These are phyloP conservation scores for Lamprologus speciosus DNA, from an alignment of 2,113 vertebrate species.

Conservation along the genomic window DNA sequence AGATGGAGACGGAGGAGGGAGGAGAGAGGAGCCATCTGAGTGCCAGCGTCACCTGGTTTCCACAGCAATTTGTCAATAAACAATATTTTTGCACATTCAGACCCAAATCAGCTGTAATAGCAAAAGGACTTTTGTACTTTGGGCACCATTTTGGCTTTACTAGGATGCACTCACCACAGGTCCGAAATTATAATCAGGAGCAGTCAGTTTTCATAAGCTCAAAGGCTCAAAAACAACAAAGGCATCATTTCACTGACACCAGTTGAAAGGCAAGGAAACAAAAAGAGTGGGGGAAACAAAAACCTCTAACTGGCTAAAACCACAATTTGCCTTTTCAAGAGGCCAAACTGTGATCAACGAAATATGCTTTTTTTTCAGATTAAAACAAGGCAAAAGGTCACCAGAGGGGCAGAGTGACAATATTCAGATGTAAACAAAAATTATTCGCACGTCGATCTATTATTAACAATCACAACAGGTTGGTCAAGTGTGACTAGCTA, in stretches of 20 bases:
- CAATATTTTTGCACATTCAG: neutral
- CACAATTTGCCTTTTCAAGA: neutral
- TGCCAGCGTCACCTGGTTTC: neutral
- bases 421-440: neutral
- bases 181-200: neutral
- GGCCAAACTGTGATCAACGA: neutral
- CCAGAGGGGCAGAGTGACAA: neutral
- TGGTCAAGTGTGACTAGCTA: neutral
- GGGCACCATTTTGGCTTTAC: neutral
- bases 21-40: neutral
- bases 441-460: neutral
- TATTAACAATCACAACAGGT: neutral
- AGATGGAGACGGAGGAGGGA: neutral
- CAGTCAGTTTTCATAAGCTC: neutral
- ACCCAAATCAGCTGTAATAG: neutral
- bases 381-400: neutral
- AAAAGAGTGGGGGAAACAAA: neutral
- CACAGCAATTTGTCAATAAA: neutral
- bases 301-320: neutral
- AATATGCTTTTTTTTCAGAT: neutral
- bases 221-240: neutral
- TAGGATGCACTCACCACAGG: neutral
- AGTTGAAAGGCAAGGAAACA: neutral
- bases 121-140: neutral
- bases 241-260: neutral